Conservation (phyloP, 2,888 invertebrate species). For the Heliconius cydno region DNA sequence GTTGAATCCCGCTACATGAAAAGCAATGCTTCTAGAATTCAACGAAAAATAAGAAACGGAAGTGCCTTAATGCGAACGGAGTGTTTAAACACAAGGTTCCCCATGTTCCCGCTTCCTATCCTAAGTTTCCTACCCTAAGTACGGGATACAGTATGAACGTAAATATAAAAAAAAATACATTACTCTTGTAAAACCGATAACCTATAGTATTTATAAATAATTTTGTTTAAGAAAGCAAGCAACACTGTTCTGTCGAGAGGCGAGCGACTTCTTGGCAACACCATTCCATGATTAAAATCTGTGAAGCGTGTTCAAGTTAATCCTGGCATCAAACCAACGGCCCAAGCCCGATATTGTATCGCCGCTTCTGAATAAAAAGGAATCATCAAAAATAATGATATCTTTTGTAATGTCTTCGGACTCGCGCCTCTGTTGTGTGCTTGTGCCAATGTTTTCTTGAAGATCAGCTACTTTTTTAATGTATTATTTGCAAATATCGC, state of each 20-base stretch:
- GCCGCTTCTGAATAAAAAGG: conserved; percentile 51
- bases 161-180: too few relatives aligned
- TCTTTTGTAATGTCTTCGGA: conserved; percentile 46
- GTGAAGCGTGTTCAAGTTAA: conserved; percentile 68
- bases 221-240: conserved; percentile 8
- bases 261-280: conserved; percentile 66
- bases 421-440: conserved; percentile 31
- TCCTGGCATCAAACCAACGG: conserved; percentile 72
- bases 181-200: too few relatives aligned
- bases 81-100: too few relatives aligned
- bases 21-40: too few relatives aligned
- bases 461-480: conserved; percentile 17
- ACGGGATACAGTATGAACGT: too few relatives aligned
- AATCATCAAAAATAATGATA: conserved; percentile 51
- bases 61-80: too few relatives aligned
- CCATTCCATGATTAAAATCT: conserved; percentile 74
- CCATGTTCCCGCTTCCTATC: too few relatives aligned
- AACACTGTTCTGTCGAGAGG: conserved; percentile 14
- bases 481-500: background rate
- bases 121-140: too few relatives aligned
- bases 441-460: conserved; percentile 43
- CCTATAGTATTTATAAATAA: background rate
- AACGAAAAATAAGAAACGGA: too few relatives aligned
- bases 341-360: conserved; percentile 50
- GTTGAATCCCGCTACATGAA: too few relatives aligned